Conservation (phyloP, 2,113 vertebrate species). For the Marmota flaviventris region DNA sequence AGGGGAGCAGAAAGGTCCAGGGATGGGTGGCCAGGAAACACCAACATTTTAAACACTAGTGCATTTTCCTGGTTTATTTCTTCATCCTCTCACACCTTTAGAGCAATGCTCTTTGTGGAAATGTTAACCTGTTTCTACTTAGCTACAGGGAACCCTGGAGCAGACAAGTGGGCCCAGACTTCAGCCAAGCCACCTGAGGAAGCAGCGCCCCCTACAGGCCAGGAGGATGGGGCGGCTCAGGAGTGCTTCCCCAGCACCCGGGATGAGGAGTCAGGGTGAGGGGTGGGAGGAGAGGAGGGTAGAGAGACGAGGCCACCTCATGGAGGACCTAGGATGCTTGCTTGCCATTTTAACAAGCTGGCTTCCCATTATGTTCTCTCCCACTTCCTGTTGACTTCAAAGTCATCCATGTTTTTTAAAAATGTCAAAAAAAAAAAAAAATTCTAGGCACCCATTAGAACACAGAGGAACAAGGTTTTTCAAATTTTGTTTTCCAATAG, state of each 20-base stretch:
- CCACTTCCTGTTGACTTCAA: background rate
- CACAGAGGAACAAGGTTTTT: background rate
- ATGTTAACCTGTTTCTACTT: conserved; percentile 39
- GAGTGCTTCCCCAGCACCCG: background rate
- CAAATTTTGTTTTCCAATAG: conserved; percentile 48
- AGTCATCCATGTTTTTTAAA: background rate
- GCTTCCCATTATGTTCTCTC: no score
- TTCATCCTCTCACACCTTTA: background rate
- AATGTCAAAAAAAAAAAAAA: background rate
- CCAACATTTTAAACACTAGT: background rate
- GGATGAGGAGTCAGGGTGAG: background rate
- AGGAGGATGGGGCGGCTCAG: no score
- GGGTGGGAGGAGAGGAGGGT: background rate
- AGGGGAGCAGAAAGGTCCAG: no score
- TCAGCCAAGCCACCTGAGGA: background rate
- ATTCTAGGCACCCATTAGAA: background rate
- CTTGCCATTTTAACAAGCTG: background rate
- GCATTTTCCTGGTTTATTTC: conserved; percentile 11
- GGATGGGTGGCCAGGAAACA: background rate
- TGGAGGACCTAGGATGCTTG: background rate
- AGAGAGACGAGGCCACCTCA: background rate
- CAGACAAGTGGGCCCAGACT: background rate
- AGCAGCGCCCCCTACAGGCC: background rate
- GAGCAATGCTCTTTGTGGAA: background rate
- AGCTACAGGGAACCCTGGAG: background rate